Percentiles rank a stretch among this genome's conserved stretches.
phyloP scores from a whole-genome alignment of 1,140 invertebrate species.

The Copidosoma floridanum region DNA sequence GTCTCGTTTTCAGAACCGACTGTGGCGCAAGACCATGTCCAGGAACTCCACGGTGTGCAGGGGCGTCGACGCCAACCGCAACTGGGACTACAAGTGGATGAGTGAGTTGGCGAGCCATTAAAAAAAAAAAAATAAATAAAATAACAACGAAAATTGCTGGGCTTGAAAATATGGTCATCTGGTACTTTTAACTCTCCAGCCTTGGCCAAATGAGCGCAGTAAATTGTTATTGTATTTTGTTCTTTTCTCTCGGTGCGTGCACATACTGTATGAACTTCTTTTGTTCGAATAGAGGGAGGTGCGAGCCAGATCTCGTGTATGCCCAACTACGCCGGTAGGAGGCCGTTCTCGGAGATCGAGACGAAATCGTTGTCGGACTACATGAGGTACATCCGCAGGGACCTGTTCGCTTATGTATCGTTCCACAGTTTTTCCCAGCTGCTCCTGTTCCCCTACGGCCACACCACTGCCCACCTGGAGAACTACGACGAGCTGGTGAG shows the following conservation, averaged over 20 bases:
- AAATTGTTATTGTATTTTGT: not conserved
- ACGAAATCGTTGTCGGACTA: slow-evolving; percentile 61
- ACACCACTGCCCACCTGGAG: slow-evolving; percentile 58
- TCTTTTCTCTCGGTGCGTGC: not conserved
- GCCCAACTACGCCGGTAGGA: slow-evolving; percentile 68
- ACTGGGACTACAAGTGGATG: slow-evolving; percentile 72
- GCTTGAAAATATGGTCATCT: not conserved
- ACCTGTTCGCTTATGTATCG: slow-evolving; percentile 66
- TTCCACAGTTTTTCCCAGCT: slow-evolving; percentile 77
- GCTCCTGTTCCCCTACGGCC: slow-evolving; percentile 70
- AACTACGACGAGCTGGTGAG: slow-evolving; percentile 67
- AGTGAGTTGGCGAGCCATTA: slow-evolving; percentile 35
- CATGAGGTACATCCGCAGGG: slow-evolving; percentile 52
- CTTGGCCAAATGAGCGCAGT: not conserved
- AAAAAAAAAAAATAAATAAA: not conserved
- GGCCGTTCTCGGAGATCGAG: slow-evolving; percentile 73
- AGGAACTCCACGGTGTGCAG: slow-evolving; percentile 54
- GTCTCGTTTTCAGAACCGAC: slow-evolving; percentile 56
- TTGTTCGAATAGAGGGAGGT: slow-evolving; percentile 56
- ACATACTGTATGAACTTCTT: too few species aligned
- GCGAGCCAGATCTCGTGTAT: slow-evolving; percentile 67
- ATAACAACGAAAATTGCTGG: too few species aligned
- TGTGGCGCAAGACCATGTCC: slow-evolving; percentile 72
- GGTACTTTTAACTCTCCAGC: not conserved
- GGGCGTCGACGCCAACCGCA: slow-evolving; percentile 73